Evolutionary conservation across 1,140 invertebrate genomes (phyloP), one percentile per base, ranked within the genome.

Genomic region (Cydia pomonella): DNA sequence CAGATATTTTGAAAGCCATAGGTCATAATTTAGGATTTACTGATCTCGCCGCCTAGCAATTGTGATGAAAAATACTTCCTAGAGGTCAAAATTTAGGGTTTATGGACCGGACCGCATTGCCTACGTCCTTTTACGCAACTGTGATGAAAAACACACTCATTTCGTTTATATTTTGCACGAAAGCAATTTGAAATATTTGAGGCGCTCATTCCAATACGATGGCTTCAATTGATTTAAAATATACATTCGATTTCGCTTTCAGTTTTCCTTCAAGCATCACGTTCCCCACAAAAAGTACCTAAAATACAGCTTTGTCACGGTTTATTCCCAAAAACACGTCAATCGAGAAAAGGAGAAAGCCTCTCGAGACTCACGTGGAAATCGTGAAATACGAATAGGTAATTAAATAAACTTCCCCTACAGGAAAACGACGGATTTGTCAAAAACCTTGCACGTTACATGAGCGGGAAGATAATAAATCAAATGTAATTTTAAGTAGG

Each of bases 401-500:
- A 59, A 59, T 23, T 59, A 23, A 23, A 59, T 59, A 10, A 23
- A 59, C 21, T 59, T n/a, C n/a, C 10, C 21, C 21, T 23, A 53
- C 4, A 53, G 53, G 18, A 12, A 59, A 59, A 59, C 21, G 53
- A 9, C 4, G 53, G 21, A 21, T 59, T 59, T 23, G 53, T 59
- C 53, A 59, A 53, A 13, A 23, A 21, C 50, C 13, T 12, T 12
- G 9, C 21, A 59, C 21, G 18, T 2, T 23, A 59, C 10, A 12
- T 59, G 53, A 53, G 50, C 50, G 21, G 53, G 3, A 33, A 18
- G 64, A 69, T 38, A 29, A 29, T 66, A 69, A 69, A 69, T 69
- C 64, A 69, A 69, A 69, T 38, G 64, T 69, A 69, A 18, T 69
- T 69, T 69, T 69, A 38, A 69, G 33, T 69, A 69, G 64, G 33